Evolutionary conservation across 1,140 invertebrate species (phyloP), one percentile per base, ranked within the genome.

Genomic region (Cherax quadricarinatus): DNA sequence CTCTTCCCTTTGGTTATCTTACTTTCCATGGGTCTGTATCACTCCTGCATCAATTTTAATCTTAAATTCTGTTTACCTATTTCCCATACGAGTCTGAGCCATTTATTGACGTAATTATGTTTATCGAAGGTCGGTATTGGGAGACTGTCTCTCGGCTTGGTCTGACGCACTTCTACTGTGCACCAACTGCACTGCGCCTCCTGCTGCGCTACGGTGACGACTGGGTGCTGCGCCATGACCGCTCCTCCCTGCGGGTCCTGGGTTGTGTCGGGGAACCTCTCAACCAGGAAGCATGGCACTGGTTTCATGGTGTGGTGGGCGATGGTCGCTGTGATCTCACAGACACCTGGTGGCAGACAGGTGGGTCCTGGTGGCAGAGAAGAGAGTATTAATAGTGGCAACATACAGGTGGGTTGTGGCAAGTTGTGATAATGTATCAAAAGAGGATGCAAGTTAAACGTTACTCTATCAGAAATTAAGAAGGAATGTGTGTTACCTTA

Each of bases 201-300:
- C 94, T 96, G 12, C 94, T 96, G 57, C 95, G 95, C 88, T 98
- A 97, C 94, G 98, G 97, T 0, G 97, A 98, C 92, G 96, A 96
- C 75, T 96, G 96, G 53, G 97, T 95, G 94, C 95, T 96, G 92
- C 93, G 95, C 60, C 95, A 94, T 51, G 93, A 94, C 85, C 91
- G 89, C 51, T 94, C 95, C 57, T 95, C 95, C 5, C 94, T 96
- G 4, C 94, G 95, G 86, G 95, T 95, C 78, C 94, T 96, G 12
- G 96, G 96, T 51, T 96, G 95, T 94, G 96, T 96, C 87, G 96
- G 96, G 41, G 96, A 96, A 93, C 96, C 96, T n/a, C 94, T 96
- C 57, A 96, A 96, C 94, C 93, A 94, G 48, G 96, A 96, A 93
- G 96, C 96, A 2, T 96, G 95, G 96, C 94, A 96, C 14, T 96